phyloP scores from a whole-genome alignment of 2,888 invertebrate species.

The Gordius sp. region DNA sequence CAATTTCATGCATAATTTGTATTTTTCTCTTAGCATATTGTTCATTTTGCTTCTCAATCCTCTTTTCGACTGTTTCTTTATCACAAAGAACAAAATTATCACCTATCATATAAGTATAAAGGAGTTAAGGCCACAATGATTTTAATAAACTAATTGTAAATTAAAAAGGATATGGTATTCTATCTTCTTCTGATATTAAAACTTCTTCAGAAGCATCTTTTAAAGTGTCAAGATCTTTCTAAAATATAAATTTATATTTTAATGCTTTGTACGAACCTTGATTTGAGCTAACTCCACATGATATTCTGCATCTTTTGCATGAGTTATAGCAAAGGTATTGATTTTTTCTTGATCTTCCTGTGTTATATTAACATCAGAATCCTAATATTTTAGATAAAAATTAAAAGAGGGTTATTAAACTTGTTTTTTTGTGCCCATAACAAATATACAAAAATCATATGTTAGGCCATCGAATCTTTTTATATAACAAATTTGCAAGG shows the following conservation, averaged over 20 bases:
- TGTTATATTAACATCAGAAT: conserved; percentile 9
- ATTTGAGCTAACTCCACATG: not conserved
- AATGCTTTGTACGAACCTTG: not conserved
- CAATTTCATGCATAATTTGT: conserved; percentile 1
- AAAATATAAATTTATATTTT: not conserved
- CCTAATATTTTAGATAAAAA: no score
- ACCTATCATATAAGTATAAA: conserved; percentile 13
- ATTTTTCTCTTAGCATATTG: not conserved
- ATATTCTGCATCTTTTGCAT: not conserved
- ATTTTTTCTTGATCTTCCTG: conserved; percentile 12
- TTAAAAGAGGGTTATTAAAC: no score
- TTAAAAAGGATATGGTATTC: conserved; percentile 14
- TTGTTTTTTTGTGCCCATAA: no score
- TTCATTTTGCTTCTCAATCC: not conserved
- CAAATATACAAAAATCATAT: no score
- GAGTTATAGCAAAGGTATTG: not conserved
- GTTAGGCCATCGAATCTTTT: no score
- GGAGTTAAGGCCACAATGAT: not conserved
- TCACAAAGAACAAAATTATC: conserved; percentile 12
- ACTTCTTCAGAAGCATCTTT: conserved; percentile 9
- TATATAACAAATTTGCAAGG: no score
- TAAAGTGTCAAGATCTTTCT: conserved; percentile 6
- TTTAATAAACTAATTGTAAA: not conserved
- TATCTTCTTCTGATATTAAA: conserved; percentile 6
- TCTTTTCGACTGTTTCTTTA: conserved; percentile 1